Evolutionary conservation across 2,888 invertebrate genomes (phyloP).

Genomic region (Chrysina gloriosa): DNA sequence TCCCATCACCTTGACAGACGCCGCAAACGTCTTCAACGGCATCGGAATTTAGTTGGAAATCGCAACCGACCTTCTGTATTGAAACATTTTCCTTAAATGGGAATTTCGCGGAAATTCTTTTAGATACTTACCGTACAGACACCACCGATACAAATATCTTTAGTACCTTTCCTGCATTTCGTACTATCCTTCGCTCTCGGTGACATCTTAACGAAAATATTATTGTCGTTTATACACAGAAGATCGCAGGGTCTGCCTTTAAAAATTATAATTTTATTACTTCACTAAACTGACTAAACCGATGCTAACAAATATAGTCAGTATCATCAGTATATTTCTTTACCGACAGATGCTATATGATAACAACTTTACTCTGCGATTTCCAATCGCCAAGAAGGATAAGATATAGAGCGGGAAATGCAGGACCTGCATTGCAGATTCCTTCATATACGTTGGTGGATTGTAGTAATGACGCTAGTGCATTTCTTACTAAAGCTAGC

Average conservation of each 20-base stretch:
- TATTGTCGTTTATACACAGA: constrained; percentile 72
- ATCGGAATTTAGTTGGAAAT: constrained; percentile 73
- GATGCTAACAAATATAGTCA: no score
- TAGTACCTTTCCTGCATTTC: constrained; percentile 71
- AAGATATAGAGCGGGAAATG: no score
- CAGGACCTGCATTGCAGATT: no score
- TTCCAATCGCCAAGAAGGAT: no score
- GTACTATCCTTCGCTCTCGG: constrained; percentile 74
- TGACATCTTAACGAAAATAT: constrained; percentile 70
- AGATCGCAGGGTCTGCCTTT: constrained; percentile 70
- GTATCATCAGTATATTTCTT: no score
- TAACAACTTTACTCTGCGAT: no score
- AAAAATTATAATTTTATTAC: constrained; percentile 14
- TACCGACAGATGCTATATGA: no score
- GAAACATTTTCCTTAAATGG: constrained; percentile 48
- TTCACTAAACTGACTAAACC: neutral
- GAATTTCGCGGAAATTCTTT: no score
- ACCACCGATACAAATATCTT: constrained; percentile 74
- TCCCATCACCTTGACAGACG: constrained; percentile 76
- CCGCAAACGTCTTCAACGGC: constrained; percentile 77
- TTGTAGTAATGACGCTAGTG: no score
- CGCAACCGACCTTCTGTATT: constrained; percentile 78
- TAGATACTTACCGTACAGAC: constrained; percentile 69
- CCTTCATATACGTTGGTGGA: no score
- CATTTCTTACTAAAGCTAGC: no score